phyloP scores from a whole-genome alignment of 2,113 vertebrate genomes.

The Sphaerodactylus townsendi region DNA sequence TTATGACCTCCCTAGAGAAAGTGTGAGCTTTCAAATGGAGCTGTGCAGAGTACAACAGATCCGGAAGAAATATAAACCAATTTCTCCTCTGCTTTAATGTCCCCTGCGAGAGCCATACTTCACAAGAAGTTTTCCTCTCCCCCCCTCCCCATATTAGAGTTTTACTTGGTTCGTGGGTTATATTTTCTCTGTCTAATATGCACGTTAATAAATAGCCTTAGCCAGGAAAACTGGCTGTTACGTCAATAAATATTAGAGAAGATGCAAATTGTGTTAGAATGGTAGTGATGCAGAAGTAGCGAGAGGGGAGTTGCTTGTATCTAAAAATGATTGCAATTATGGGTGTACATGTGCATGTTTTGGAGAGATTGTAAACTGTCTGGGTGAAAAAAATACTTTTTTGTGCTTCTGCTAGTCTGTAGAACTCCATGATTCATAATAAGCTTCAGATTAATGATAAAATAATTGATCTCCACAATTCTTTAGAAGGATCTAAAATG shows the following conservation, averaged over 20 bases:
- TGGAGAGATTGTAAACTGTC: not conserved
- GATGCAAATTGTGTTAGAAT: not conserved
- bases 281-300: not conserved
- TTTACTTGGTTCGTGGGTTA: slow-evolving; percentile 23
- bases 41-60: slow-evolving; percentile 33
- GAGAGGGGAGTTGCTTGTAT: not conserved
- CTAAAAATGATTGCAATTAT: not conserved
- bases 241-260: slow-evolving; percentile 7
- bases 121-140: slow-evolving; percentile 22
- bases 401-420: not conserved
- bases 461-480: no score
- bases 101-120: slow-evolving; percentile 48
- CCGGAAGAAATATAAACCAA: slow-evolving; percentile 59
- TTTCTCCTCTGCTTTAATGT: slow-evolving; percentile 42
- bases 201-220: slow-evolving; percentile 24
- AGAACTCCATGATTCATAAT: not conserved
- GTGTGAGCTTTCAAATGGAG: slow-evolving; percentile 41
- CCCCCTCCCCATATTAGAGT: slow-evolving; percentile 1
- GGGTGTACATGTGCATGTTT: not conserved
- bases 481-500: no score
- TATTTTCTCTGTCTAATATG: slow-evolving; percentile 33
- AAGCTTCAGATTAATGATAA: no score
- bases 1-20: slow-evolving; percentile 58
- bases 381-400: not conserved
- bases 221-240: not conserved